Percentiles rank a stretch among this genome's conserved stretches.
These are phyloP conservation scores for Ancistrus triradiatus DNA, from an alignment of 2,113 vertebrate genomes.

Conservation along the genomic window DNA sequence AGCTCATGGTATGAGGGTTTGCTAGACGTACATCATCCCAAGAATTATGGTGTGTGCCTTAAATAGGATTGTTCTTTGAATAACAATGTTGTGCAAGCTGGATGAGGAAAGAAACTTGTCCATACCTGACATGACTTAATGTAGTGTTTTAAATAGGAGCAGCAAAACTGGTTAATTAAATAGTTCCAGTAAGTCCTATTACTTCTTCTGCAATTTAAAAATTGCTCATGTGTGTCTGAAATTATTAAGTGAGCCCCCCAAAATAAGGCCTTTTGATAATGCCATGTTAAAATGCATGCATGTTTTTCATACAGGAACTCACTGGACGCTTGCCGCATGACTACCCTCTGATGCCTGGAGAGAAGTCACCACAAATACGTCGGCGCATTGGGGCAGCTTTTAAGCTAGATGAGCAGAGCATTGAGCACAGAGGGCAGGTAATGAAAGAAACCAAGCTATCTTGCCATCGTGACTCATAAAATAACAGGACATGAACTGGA, in stretches of 20 bases:
- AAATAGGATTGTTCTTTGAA: constrained; percentile 21
- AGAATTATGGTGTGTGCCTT: background rate
- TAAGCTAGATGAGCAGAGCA: constrained; percentile 75
- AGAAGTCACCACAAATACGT: constrained; percentile 78
- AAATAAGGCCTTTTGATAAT: too few relatives aligned
- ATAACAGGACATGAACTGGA: too few relatives aligned
- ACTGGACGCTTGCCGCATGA: constrained; percentile 77
- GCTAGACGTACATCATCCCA: background rate
- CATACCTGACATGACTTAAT: constrained; percentile 43
- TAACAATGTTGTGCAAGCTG: constrained; percentile 56
- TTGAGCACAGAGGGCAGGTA: constrained; percentile 71
- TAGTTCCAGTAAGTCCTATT: background rate
- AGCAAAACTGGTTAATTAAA: constrained; percentile 8
- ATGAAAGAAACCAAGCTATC: constrained; percentile 1
- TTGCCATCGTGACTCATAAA: too few relatives aligned
- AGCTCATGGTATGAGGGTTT: constrained; percentile 18
- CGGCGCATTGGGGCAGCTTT: constrained; percentile 82
- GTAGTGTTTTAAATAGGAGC: constrained; percentile 18
- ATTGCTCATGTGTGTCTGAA: too few relatives aligned
- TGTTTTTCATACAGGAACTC: constrained; percentile 83
- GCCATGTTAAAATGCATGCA: too few relatives aligned
- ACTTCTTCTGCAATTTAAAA: too few relatives aligned
- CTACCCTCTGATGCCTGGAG: constrained; percentile 79
- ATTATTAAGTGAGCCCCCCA: too few relatives aligned
- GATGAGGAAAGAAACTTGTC: constrained; percentile 44